Conservation (phyloP, 1,140 invertebrate species). For the Pinna nobilis region DNA sequence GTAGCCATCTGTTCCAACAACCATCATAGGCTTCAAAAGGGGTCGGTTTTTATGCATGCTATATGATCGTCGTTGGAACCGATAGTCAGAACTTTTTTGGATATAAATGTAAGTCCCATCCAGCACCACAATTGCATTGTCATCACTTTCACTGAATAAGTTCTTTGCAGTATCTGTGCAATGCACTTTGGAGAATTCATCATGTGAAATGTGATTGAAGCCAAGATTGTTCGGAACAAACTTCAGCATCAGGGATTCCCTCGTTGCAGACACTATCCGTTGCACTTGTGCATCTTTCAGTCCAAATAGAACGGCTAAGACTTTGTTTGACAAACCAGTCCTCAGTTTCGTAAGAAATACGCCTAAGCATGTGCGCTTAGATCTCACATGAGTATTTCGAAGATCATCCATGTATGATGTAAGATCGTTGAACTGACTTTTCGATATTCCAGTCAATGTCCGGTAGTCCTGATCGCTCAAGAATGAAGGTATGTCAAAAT, state of each 20-base stretch:
- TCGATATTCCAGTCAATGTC: constrained; percentile 17
- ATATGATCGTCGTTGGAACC: constrained; percentile 2
- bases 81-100: background rate
- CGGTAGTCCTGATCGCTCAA: background rate
- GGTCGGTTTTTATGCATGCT: constrained; percentile 7
- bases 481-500: constrained; percentile 8
- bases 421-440: constrained; percentile 17
- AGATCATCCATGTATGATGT: background rate
- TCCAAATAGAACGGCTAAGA: constrained; percentile 12
- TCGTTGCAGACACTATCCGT: too few relatives aligned
- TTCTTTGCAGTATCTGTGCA: constrained; percentile 4
- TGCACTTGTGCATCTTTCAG: constrained; percentile 4
- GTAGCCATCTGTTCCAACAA: constrained; percentile 7
- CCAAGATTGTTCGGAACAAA: constrained; percentile 18
- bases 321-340: constrained; percentile 2
- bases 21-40: constrained; percentile 11
- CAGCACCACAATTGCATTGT: constrained; percentile 8
- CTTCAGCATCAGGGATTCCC: background rate
- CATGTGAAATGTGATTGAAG: constrained; percentile 18
- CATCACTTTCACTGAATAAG: background rate
- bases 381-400: background rate
- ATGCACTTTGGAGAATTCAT: background rate
- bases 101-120: constrained; percentile 21
- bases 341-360: constrained; percentile 18
- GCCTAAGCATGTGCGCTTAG: constrained; percentile 13